Conservation (phyloP, 1,140 invertebrate species). For the Dysdera silvatica region DNA sequence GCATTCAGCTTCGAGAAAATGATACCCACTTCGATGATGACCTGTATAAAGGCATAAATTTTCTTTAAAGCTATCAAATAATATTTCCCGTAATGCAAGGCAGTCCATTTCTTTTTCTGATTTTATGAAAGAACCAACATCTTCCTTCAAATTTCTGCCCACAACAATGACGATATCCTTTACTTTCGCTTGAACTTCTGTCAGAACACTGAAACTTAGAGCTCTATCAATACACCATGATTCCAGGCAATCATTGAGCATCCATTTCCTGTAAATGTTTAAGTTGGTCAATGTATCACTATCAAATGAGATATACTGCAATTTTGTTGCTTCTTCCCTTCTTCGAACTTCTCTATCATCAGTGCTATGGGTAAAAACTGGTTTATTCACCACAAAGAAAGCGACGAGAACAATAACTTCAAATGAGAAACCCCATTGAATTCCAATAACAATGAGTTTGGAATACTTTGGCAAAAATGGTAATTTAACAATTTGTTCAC, state of each 20-base stretch:
- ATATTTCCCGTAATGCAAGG: not conserved
- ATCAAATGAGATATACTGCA: not conserved
- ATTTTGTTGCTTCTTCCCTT: slow-evolving; percentile 4
- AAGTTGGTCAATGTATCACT: not conserved
- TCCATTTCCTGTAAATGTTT: not conserved
- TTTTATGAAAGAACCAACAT: too few species aligned
- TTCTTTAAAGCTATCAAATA: slow-evolving; percentile 18
- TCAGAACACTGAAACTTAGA: not conserved
- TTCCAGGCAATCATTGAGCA: not conserved
- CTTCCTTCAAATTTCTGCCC: too few species aligned
- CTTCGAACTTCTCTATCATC: not conserved
- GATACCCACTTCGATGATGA: slow-evolving; percentile 1
- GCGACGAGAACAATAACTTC: slow-evolving; percentile 8
- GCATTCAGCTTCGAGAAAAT: not conserved
- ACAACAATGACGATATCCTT: slow-evolving; percentile 1
- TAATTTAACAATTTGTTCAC: not conserved
- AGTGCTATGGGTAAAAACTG: slow-evolving; percentile 1
- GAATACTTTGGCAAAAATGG: slow-evolving; percentile 3
- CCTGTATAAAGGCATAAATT: slow-evolving; percentile 16
- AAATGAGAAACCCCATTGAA: not conserved
- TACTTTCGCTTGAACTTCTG: not conserved
- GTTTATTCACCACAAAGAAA: not conserved
- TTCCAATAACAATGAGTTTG: slow-evolving; percentile 2
- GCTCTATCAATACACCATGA: not conserved
- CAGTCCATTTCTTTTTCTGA: not conserved